These are phyloP conservation scores for Zygothrica quintamaculata DNA, from an alignment of 2,888 invertebrate genomes.

Conservation along the genomic window DNA sequence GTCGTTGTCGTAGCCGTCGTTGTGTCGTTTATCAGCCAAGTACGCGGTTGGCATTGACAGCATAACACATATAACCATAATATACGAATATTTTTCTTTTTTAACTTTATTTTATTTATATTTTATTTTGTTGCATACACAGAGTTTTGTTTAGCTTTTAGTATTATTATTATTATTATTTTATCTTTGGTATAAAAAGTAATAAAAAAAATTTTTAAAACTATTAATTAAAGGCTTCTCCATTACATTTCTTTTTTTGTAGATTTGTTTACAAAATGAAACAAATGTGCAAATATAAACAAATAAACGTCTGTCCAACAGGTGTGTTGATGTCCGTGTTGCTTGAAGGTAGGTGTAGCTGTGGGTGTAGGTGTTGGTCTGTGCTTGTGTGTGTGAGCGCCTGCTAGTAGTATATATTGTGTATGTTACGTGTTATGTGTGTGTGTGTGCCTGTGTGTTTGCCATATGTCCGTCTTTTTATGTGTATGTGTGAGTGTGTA, in stretches of 20 bases:
- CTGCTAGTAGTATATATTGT: too few relatives aligned
- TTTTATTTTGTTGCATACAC: constrained; percentile 67
- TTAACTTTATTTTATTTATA: constrained; percentile 34
- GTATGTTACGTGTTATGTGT: too few relatives aligned
- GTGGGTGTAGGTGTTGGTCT: constrained; percentile 4
- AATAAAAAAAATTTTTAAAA: constrained; percentile 69
- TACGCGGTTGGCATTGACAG: constrained; percentile 63
- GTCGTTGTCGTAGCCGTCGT: constrained; percentile 9
- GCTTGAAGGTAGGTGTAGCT: too few relatives aligned
- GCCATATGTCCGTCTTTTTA: constrained; percentile 22
- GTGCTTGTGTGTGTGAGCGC: constrained; percentile 30
- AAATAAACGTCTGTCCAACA: constrained; percentile 64
- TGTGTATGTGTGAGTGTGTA: constrained; percentile 19
- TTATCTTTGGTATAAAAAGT: constrained; percentile 68
- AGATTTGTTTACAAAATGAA: constrained; percentile 71
- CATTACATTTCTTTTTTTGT: constrained; percentile 41
- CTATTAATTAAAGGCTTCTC: constrained; percentile 56
- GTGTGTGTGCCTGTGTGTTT: constrained; percentile 16
- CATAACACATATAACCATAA: constrained; percentile 54
- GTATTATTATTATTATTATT: too few relatives aligned
- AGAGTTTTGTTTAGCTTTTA: constrained; percentile 40
- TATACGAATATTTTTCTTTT: constrained; percentile 28
- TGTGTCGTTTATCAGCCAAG: constrained; percentile 54
- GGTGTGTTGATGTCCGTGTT: constrained; percentile 46
- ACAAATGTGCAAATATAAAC: constrained; percentile 73